Evolutionary conservation across 2,888 invertebrate species (phyloP).

Genomic region (Megastigmus dorsalis): DNA sequence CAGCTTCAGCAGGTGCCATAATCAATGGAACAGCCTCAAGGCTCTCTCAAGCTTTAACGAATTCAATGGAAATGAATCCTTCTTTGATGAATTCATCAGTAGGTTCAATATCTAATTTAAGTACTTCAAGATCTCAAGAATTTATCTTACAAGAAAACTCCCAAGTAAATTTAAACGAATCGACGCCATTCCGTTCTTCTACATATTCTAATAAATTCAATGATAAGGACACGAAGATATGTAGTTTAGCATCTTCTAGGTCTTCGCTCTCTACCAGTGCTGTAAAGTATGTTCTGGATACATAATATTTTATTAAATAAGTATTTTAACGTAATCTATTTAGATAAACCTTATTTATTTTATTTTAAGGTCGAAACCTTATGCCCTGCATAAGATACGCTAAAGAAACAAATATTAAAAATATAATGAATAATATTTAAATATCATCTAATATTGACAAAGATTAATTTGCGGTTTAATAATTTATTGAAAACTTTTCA

Average conservation of each 20-base stretch:
- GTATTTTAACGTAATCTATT: background rate
- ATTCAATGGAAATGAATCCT: constrained; percentile 57
- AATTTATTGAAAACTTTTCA: constrained; percentile 55
- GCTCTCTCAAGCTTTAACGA: constrained; percentile 55
- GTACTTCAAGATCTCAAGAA: constrained; percentile 57
- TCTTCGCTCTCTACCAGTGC: constrained; percentile 35
- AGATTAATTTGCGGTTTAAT: too few relatives aligned
- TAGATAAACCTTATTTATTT: background rate
- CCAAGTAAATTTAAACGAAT: constrained; percentile 44
- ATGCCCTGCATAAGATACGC: too few relatives aligned
- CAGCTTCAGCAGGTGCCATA: constrained; percentile 59
- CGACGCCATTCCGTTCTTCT: constrained; percentile 13
- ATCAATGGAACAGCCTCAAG: constrained; percentile 55
- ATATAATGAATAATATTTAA: constrained; percentile 15
- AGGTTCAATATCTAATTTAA: constrained; percentile 54
- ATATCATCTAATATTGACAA: constrained; percentile 1
- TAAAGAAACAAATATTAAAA: constrained; percentile 17
- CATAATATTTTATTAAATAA: background rate
- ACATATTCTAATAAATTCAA: constrained; percentile 15
- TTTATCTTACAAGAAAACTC: constrained; percentile 56
- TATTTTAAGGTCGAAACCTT: too few relatives aligned
- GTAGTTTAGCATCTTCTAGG: constrained; percentile 36
- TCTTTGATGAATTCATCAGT: constrained; percentile 56
- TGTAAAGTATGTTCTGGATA: constrained; percentile 36
- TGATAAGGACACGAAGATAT: constrained; percentile 14